phyloP scores from a whole-genome alignment of 2,113 vertebrate species.

The Hydrochoerus hydrochaeris region DNA sequence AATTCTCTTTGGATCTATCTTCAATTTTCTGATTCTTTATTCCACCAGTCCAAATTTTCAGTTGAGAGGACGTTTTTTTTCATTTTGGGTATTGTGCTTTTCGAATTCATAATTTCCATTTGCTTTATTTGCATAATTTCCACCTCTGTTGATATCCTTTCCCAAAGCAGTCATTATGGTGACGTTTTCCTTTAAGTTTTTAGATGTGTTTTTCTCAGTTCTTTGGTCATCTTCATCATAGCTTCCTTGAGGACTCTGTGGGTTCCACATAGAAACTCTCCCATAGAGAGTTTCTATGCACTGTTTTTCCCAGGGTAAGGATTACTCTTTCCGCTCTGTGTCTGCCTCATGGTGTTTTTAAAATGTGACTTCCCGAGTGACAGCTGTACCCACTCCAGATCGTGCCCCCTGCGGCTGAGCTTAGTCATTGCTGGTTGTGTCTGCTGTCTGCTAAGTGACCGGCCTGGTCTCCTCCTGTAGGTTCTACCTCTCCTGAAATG shows the following conservation, averaged over 20 bases:
- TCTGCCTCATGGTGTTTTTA: neutral
- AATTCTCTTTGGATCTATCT: neutral
- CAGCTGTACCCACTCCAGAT: neutral
- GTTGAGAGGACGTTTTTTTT: neutral
- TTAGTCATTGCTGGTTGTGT: too few relatives aligned
- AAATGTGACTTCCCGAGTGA: neutral
- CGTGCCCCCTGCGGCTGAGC: too few relatives aligned
- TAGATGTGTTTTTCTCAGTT: neutral
- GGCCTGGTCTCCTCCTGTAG: neutral
- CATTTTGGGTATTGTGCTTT: neutral
- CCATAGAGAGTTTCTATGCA: fast-evolving
- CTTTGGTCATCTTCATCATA: neutral
- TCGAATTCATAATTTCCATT: neutral
- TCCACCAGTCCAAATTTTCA: neutral
- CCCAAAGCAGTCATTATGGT: neutral
- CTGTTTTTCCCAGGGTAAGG: fast-evolving
- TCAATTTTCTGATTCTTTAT: neutral
- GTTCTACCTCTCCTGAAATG: too few relatives aligned
- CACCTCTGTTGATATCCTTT: neutral
- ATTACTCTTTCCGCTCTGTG: fast-evolving
- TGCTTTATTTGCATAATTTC: neutral
- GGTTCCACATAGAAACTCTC: too few relatives aligned
- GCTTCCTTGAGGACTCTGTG: neutral
- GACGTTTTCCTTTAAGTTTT: neutral
- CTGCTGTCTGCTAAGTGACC: neutral